Evolutionary conservation across 2,888 invertebrate genomes (phyloP), one percentile per base, ranked within the genome.

Genomic region (Synanthedon andrenaeformis): DNA sequence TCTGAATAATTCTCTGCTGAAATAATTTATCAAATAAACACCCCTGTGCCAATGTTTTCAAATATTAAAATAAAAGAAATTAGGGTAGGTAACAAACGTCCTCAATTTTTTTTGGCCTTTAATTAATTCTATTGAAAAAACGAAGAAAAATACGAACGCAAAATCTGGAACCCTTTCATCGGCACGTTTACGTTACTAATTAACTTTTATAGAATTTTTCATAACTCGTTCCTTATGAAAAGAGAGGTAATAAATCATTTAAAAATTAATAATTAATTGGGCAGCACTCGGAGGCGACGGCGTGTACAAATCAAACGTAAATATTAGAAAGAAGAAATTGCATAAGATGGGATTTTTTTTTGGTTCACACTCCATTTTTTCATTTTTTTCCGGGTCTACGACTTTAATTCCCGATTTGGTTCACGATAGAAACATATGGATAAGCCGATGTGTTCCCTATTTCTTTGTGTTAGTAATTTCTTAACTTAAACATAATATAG

Each of bases 241-340:
- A 67, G 69, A 67, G 69, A 67, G 70, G 66, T 78, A 78, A 86
- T 85, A 85, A 86, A 85, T 87, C 84, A 84, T 79, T 80, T 69
- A 74, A 61, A 71, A 86, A 85, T 87, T 85, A 85, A 85, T 86
- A 84, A 85, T 84, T 81, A 82, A 83, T 81, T 76, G 63, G 62
- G 70, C 61, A 69, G 70, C 74, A 68, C 67, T 62, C 64, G 66
- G 69, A 66, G 58, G 75, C 74, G 79, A 75, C 76, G 74, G 76
- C 56, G 62, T 65, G 72, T 66, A 69, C 67, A 70, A 80, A 82
- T 84, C 82, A 78, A 80, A 82, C 75, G 76, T 75, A 72, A 76
- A 79, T 78, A 76, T 74, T 71, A 67, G 69, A 72, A 75, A 57
- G 53, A 58, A 65, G 61, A 69, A 82, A 83, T 84, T 82, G 82